Conservation (phyloP, 1,140 invertebrate species). For the Nomia melanderi region DNA sequence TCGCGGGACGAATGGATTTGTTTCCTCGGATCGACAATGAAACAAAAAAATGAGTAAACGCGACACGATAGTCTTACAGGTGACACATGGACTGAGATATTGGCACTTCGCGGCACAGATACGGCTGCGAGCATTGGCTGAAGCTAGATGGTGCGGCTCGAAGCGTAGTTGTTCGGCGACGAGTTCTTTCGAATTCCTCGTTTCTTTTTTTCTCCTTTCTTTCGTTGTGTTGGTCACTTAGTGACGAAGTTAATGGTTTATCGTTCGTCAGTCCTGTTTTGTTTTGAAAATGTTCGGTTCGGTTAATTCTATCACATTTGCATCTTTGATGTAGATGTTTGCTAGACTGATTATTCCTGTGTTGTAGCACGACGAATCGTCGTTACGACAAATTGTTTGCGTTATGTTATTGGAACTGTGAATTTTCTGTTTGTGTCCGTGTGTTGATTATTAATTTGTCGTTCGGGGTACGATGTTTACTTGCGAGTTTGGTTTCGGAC, state of each 20-base stretch:
- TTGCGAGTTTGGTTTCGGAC: background rate
- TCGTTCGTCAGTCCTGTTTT: too few relatives aligned
- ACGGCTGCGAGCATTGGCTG: background rate
- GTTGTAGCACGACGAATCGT: too few relatives aligned
- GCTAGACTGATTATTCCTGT: background rate
- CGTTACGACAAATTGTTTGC: too few relatives aligned
- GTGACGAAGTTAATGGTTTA: too few relatives aligned
- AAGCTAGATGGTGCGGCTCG: background rate
- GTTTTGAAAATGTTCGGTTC: too few relatives aligned
- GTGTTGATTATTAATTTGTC: background rate
- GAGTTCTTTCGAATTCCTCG: conserved; percentile 22
- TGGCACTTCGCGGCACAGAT: background rate
- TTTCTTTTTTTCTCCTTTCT: conserved; percentile 21
- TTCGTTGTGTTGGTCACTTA: too few relatives aligned
- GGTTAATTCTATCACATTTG: background rate
- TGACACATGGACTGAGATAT: conserved; percentile 2
- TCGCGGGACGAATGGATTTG: too few relatives aligned
- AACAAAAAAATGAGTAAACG: too few relatives aligned
- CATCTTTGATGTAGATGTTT: background rate
- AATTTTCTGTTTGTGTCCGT: background rate
- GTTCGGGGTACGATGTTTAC: background rate
- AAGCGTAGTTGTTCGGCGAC: too few relatives aligned
- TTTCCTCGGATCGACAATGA: too few relatives aligned
- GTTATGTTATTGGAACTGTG: too few relatives aligned
- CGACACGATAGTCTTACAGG: background rate